A percentile compares a stretch with the other conserved stretches of the same genome.
Conservation (phyloP, 2,113 vertebrate species). For the Rhinolophus ferrumequinum region DNA sequence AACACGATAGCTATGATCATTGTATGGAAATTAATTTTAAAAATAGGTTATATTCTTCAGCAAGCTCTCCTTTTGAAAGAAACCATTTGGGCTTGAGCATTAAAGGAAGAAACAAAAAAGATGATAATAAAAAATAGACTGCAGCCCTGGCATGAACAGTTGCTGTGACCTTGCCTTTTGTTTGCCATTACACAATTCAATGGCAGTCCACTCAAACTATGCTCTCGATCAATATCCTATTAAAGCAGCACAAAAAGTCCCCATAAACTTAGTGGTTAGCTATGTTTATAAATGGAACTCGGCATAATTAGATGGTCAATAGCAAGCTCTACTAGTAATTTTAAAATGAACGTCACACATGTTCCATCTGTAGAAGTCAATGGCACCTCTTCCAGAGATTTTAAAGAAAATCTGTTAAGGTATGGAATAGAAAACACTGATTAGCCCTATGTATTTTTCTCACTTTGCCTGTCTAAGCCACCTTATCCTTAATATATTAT, state of each 20-base stretch:
- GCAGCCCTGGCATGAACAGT: slow-evolving; percentile 82
- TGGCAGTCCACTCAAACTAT: slow-evolving; percentile 96
- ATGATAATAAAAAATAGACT: slow-evolving; percentile 86
- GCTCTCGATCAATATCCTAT: slow-evolving; percentile 99
- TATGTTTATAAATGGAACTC: slow-evolving; percentile 95
- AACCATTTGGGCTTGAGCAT: slow-evolving; percentile 73
- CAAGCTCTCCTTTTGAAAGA: slow-evolving; percentile 73
- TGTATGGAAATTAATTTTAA: slow-evolving; percentile 80
- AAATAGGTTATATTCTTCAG: slow-evolving; percentile 75
- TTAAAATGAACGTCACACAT: slow-evolving; percentile 88
- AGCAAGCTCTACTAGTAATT: slow-evolving; percentile 89
- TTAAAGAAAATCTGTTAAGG: slow-evolving; percentile 67
- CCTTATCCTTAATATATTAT: slow-evolving; percentile 79
- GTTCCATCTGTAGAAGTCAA: slow-evolving; percentile 82
- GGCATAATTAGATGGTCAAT: slow-evolving; percentile 94
- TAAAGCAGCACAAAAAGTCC: slow-evolving; percentile 96
- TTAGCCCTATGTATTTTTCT: slow-evolving; percentile 69
- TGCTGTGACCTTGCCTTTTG: slow-evolving; percentile 95
- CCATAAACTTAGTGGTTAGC: slow-evolving; percentile 94
- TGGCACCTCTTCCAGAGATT: slow-evolving; percentile 61
- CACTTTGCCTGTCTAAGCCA: slow-evolving; percentile 10
- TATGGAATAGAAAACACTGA: slow-evolving; percentile 74
- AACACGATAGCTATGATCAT: slow-evolving; percentile 58
- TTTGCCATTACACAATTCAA: slow-evolving; percentile 96
- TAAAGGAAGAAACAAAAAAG: slow-evolving; percentile 79